Base-by-base conservation (phyloP, 2,113 vertebrate species). In the Arvicanthis niloticus region DNA sequence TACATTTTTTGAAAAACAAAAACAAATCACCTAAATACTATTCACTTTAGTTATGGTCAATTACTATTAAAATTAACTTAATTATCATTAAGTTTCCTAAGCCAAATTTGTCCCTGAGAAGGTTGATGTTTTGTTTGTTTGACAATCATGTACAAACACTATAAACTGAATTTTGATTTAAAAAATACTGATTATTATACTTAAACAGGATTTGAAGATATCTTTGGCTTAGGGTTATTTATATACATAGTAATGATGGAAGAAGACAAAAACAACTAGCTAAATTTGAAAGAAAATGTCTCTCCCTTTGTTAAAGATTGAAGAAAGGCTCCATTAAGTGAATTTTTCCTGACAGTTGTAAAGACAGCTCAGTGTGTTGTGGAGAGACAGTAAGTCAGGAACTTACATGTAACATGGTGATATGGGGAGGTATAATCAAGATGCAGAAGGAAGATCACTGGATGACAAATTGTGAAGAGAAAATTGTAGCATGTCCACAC, bases 161-260 rank as follows among this genome's bases (percentile, higher is more conserved):
- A 24, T 42, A 88, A 48, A 92, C 1, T 67, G 62, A 90, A 91
- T 48, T 86, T 89, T 67, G 75, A 48, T 68, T 75, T 42, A 88
- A 95, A 88, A 92, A 93, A 73, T 48, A 73, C 6, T 81, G 31
- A 62, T n/a, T 95, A 7, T n/a, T 40, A 62, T 29, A 16, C 1
- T 77, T 77, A 77, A 72, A 58, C 24, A 68, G 0, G 21, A 62
- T 68, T 82, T 58, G 3, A 29, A 29, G 29, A 26, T 60, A 15
- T 82, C 73, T 89, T 88, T 67, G 45, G 2, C 6, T 8, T 65
- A 87, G 42, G 29, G 0, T 75, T 80, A 85, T 56, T 89, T 75
- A 93, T 82, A 26, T 60, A 45, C 45, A 73, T 80, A 73, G 40
- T 3, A 85, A 37, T 62, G 24, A 16, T 19, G 40, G 13, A 87